phyloP scores from a whole-genome alignment of 2,888 invertebrate species.

The Drosophila atripex region DNA sequence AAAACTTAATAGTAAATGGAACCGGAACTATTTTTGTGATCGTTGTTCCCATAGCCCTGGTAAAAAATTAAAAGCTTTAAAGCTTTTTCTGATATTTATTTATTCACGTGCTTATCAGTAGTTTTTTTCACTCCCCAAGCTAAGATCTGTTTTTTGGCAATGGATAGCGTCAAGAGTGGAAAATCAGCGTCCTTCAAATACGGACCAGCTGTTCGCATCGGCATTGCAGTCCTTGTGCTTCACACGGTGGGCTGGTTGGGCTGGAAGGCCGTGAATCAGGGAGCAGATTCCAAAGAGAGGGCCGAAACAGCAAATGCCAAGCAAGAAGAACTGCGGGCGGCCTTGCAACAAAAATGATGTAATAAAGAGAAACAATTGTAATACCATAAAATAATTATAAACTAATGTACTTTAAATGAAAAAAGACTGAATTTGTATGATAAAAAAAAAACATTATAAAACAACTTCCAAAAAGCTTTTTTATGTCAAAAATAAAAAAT shows the following conservation, averaged over 20 bases:
- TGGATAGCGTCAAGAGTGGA: constrained; percentile 45
- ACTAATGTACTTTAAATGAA: neutral
- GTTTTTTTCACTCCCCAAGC: constrained; percentile 5
- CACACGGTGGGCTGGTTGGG: constrained; percentile 66
- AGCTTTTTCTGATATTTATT: constrained; percentile 13
- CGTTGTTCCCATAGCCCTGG: constrained; percentile 25
- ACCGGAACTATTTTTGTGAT: constrained; percentile 11
- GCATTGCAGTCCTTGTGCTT: constrained; percentile 65
- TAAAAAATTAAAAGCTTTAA: constrained; percentile 11
- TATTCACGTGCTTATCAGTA: constrained; percentile 35
- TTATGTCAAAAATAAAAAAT: neutral
- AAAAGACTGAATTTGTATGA: neutral
- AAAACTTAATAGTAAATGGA: constrained; percentile 5
- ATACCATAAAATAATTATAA: constrained; percentile 9
- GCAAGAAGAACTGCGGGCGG: constrained; percentile 57
- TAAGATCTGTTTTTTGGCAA: constrained; percentile 24
- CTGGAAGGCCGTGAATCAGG: constrained; percentile 56
- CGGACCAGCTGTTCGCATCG: constrained; percentile 67
- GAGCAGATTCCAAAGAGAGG: constrained; percentile 17
- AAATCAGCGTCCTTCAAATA: constrained; percentile 24
- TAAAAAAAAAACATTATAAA: neutral
- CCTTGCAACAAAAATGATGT: constrained; percentile 35
- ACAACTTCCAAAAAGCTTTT: neutral
- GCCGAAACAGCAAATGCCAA: constrained; percentile 33
- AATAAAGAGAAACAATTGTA: neutral